Conservation (phyloP, 2,797 vertebrate species). For the Capromys pilorides region DNA sequence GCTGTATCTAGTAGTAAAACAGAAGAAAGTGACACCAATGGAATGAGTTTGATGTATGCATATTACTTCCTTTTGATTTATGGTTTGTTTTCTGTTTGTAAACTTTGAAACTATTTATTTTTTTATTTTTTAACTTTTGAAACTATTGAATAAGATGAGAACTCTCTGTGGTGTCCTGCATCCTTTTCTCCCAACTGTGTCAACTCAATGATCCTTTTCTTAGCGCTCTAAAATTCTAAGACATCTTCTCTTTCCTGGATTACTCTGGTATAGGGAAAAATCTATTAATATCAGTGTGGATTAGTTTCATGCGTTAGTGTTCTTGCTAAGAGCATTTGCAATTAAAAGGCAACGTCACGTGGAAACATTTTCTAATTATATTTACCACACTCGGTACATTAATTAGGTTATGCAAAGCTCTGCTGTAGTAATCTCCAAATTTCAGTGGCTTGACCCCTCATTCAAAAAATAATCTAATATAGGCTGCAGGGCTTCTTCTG, state of each 20-base stretch:
- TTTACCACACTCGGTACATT: conserved; percentile 15
- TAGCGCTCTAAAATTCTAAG: neutral
- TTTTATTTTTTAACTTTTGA: neutral
- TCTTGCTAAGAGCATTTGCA: neutral
- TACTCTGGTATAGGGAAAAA: neutral
- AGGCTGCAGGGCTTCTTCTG: neutral
- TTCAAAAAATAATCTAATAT: neutral
- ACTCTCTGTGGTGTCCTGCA: neutral
- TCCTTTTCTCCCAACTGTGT: neutral
- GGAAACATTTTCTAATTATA: conserved; percentile 4
- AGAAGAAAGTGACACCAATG: neutral
- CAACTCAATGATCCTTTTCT: neutral
- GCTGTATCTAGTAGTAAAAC: conserved; percentile 54
- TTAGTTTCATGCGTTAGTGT: neutral
- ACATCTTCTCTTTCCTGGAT: conserved; percentile 1
- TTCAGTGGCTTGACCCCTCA: neutral
- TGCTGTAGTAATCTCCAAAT: neutral
- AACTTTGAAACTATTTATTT: conserved; percentile 3
- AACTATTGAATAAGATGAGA: neutral
- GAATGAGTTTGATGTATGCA: neutral
- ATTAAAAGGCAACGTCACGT: neutral
- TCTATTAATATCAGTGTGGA: neutral
- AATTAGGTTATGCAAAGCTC: conserved; percentile 17
- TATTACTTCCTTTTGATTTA: conserved; percentile 32
- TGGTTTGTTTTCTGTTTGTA: conserved; percentile 44